A percentile compares a stretch with the other conserved stretches of the same genome.
phyloP scores from a whole-genome alignment of 2,888 invertebrate genomes.

The Caenorhabditis sp. region DNA sequence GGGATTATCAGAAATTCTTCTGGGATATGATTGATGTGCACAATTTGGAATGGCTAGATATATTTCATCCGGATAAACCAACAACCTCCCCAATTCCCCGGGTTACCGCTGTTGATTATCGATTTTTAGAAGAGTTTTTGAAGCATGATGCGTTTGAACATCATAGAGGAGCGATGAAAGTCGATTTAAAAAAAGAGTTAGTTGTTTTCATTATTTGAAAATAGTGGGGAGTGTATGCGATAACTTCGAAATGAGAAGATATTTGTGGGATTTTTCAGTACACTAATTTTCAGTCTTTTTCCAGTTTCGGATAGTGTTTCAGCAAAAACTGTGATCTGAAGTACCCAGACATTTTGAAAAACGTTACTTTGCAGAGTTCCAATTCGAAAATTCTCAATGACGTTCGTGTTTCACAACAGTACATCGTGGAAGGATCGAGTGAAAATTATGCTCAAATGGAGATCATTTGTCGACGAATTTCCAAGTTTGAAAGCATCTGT shows the following conservation, averaged over 20 bases:
- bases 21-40: slow-evolving; percentile 47
- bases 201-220: slow-evolving; percentile 9
- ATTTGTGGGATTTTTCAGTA: too few relatives aligned
- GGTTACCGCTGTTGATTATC: background rate
- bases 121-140: slow-evolving; percentile 50
- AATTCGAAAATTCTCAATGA: slow-evolving; percentile 56
- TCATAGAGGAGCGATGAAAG: slow-evolving; percentile 52
- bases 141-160: slow-evolving; percentile 57
- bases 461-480: slow-evolving; percentile 45
- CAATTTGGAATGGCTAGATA: slow-evolving; percentile 53
- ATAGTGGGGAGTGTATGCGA: background rate
- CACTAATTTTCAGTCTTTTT: too few relatives aligned
- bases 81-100: too few relatives aligned
- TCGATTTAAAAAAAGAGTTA: slow-evolving; percentile 36
- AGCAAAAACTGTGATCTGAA: too few relatives aligned
- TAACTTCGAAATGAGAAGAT: too few relatives aligned
- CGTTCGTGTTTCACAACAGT: slow-evolving; percentile 61
- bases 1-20: slow-evolving; percentile 61
- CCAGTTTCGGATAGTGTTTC: too few relatives aligned
- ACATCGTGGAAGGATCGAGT: slow-evolving; percentile 65
- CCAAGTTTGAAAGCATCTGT: slow-evolving; percentile 59
- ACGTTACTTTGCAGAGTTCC: slow-evolving; percentile 42
- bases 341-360: too few relatives aligned
- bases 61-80: background rate
- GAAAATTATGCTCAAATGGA: slow-evolving; percentile 64